Base-by-base conservation (phyloP, 1,140 invertebrate species). In the Melipona quadrifasciata region DNA sequence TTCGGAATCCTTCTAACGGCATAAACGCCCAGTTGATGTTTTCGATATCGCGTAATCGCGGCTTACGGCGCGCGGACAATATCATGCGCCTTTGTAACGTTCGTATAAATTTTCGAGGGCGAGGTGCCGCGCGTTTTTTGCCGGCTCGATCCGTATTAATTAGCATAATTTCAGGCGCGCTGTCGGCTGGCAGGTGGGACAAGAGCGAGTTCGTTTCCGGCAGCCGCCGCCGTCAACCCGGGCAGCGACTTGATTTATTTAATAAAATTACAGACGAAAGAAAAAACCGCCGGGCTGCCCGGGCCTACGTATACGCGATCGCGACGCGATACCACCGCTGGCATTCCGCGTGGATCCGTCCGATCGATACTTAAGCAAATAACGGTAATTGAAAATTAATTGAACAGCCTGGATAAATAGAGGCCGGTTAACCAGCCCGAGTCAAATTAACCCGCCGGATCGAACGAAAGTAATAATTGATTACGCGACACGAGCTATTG, bases 81-180 rank as follows among this genome's bases (percentile, higher is more conserved):
- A 71, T 84, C 71, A 79, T 39, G 53, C 55, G 55, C 39, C 39
- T 47, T 47, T 47, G 67, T 58, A 72, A 64, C 67, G 75, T 79
- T 55, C 21, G 31, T 71, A 84, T 71, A 79, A 79, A 84, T 83
- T 82, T 75, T 57, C 17, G 31, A 65, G 17, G n/a, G 61, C 61
- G 72, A 47, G 31, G 53, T 61, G 55, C 17, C 67, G 55, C 67
- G 55, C 68, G 58, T 65, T 55, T 76, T 55, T 65, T 61, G 67
- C 75, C 58, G 19, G 51, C 39, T 27, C 75, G 75, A 79, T 84
- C 75, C 67, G 82, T 79, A 64, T 84, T 84, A 84, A 84, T 84
- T 84, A 84, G 83, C 83, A 84, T 84, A 84, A 84, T 84, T 84
- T 80, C 77, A 80, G 77, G 31, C 68, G 68, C 61, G 70, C 77